Base-by-base conservation (phyloP, 1,140 invertebrate species). In the Melanaphis sacchari region DNA sequence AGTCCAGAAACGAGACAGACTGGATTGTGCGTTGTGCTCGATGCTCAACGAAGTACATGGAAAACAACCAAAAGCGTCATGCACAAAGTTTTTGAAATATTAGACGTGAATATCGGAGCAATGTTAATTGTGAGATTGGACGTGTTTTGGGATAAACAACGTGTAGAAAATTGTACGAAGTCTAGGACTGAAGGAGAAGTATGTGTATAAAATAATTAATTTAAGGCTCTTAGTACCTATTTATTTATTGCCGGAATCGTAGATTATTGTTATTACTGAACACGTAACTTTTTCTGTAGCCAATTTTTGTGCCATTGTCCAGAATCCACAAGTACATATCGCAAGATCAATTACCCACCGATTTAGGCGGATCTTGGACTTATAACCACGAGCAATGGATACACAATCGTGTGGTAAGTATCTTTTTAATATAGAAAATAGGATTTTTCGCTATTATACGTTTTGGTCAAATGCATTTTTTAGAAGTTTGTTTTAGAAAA, bases 321-420 rank as follows among this genome's bases (percentile, higher is more conserved):
- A 96, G 97, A 94, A 95, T 98, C 92, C 96, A 96, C 93, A 96
- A 97, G 94, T 97, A 97, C 94, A 96, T 98, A 84, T 97, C 97
- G 94, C 95, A 95, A 90, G 95, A 96, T 88, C 97, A 98, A 95
- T 95, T 98, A 94, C 97, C 98, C n/a, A 96, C 96, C 94, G 98
- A 98, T 94, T 95, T 98, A 46, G 97, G 97, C 36, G 98, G 98
- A 66, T 96, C 96, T 81, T 96, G 98, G 94, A 95, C 96, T 81
- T 98, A 98, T 95, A 97, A 98, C 95, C 97, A 98, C 94, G 95
- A 96, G 92, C 96, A 97, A 94, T 98, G 98, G 98, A 97, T 98
- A 94, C 96, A 98, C 94, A 97, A 97, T 94, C 96, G 98, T 95
- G 96, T 97, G 96, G 98, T 98, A 95, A 96, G 96, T 96, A 93